Evolutionary conservation across 2,888 invertebrate species (phyloP).

Genomic region (Plagodis dolabraria): DNA sequence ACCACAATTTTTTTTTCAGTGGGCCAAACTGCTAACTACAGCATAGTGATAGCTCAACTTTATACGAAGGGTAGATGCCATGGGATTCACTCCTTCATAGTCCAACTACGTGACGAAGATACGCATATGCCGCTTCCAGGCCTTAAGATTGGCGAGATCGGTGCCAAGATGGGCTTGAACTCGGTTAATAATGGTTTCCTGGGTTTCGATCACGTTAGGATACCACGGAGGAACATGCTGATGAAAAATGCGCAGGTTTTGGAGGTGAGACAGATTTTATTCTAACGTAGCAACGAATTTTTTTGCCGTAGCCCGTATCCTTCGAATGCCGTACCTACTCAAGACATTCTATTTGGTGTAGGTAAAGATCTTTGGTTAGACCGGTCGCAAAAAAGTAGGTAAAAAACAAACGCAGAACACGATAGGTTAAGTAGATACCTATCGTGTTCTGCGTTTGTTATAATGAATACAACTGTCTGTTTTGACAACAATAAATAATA

Average conservation of each 20-base stretch:
- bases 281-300: not conserved
- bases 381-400: too few relatives aligned
- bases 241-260: slow-evolving; percentile 96
- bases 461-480: too few relatives aligned
- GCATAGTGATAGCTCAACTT: slow-evolving; percentile 95
- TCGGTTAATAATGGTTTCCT: slow-evolving; percentile 96
- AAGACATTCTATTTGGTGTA: too few relatives aligned
- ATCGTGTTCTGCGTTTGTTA: too few relatives aligned
- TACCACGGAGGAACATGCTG: slow-evolving; percentile 94
- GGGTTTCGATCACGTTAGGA: slow-evolving; percentile 92
- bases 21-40: slow-evolving; percentile 96
- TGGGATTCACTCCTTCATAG: slow-evolving; percentile 96
- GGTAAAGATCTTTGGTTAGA: too few relatives aligned
- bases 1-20: slow-evolving; percentile 85
- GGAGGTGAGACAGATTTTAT: slow-evolving; percentile 62
- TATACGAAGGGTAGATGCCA: slow-evolving; percentile 91
- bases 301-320: too few relatives aligned
- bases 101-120: slow-evolving; percentile 94
- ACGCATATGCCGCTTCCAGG: slow-evolving; percentile 94
- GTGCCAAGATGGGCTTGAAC: slow-evolving; percentile 95
- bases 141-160: slow-evolving; percentile 97
- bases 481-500: too few relatives aligned
- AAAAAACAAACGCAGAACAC: too few relatives aligned
- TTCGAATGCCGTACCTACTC: too few relatives aligned
- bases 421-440: too few relatives aligned